Evolutionary conservation across 1,140 invertebrate species (phyloP), one percentile per base, ranked within the genome.

Genomic region (Drosophila subobscura): DNA sequence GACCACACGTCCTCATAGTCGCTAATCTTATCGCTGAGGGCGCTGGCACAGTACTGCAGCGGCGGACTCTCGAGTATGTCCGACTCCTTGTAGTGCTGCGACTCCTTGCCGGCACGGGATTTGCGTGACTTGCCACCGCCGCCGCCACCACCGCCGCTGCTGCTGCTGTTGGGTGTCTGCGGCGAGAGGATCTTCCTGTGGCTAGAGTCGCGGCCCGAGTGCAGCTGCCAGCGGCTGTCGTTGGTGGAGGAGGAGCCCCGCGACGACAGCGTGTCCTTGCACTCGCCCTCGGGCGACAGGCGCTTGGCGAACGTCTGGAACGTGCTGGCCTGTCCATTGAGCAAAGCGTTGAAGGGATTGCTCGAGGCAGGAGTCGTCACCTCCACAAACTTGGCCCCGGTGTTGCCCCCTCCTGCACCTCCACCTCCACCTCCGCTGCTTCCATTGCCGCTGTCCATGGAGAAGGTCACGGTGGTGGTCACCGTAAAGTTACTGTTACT

Each of bases 1-100:
- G 94, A 95, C 97, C 97, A 98, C 67, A 98, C 95, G 90, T 98
- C 97, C 92, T 99, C 97, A 91, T 99, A 99, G 92, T 99, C 97
- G 61, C 97, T 98, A 22, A 97, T 95, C 92, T 98, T 98, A 89
- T 98, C 97, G 46, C 96, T 95, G 5, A 98, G 92, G 5, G 96
- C 96, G 90, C 97, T 97, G 63, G 95, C 93, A 79, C 96, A 97
- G 90, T 98, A 98, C 50, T 79, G 80, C 12, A 95, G 92, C 58
- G 94, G 93, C n/a, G 95, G 94, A 22, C 96, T 96, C 89, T 97
- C 96, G 44, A 97, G 91, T 51, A 97, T 97, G 89, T 97, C 96
- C 5, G 96, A 97, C 81, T 97, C 96, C 91, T 96, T 93, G 92
- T 95, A 95, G 90, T 95, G 94, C 80, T 93, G 94, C 41, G 94